phyloP scores from a whole-genome alignment of 2,113 vertebrate genomes.

The Microtus montanus region DNA sequence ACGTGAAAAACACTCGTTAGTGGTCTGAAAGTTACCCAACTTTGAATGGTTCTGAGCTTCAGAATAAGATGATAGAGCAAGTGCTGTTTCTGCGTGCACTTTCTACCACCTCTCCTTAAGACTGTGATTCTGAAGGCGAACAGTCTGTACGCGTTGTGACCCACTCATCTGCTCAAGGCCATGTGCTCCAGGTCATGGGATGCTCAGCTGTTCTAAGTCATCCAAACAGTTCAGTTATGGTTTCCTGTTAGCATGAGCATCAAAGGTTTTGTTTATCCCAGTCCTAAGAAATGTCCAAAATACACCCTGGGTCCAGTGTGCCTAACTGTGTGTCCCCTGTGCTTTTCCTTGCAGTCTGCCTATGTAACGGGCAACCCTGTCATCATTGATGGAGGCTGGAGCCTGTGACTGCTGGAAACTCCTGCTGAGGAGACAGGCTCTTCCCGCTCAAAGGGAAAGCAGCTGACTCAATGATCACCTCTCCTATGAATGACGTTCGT shows the following conservation, averaged over 20 bases:
- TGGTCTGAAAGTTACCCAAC: background rate
- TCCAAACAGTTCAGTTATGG: background rate
- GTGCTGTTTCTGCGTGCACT: background rate
- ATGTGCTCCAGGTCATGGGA: background rate
- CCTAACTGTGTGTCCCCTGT: constrained; percentile 24
- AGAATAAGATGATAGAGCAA: background rate
- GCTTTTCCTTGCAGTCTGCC: constrained; percentile 88
- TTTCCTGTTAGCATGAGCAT: background rate
- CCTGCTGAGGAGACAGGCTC: background rate
- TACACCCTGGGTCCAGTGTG: background rate
- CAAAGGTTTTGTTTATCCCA: background rate
- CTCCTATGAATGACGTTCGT: background rate
- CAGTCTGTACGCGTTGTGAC: background rate
- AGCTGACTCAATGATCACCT: background rate
- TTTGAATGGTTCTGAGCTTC: constrained; percentile 27
- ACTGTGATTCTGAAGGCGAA: constrained; percentile 37
- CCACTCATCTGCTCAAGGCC: background rate
- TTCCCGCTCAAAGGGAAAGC: background rate
- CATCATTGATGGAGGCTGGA: constrained; percentile 97
- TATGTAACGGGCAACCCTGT: constrained; percentile 94
- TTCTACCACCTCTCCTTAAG: background rate
- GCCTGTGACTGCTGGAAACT: constrained; percentile 85
- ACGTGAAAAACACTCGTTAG: background rate
- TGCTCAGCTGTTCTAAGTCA: background rate
- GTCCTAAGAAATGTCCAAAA: background rate